phyloP scores from a whole-genome alignment of 2,888 invertebrate species.

The Hoplodrina ambigua region DNA sequence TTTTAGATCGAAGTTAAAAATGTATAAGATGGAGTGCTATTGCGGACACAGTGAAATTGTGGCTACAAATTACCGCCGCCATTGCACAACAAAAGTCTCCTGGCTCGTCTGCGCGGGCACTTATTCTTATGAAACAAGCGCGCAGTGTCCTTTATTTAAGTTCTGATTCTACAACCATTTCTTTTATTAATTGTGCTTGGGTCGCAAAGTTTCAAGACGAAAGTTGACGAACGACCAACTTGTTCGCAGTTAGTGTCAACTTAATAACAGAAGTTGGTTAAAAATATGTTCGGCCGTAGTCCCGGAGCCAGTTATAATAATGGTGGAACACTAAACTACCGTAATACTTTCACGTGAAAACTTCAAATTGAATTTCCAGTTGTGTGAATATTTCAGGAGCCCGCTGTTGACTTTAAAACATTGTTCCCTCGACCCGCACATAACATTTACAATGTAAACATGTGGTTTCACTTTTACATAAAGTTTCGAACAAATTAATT shows the following conservation, averaged over 20 bases:
- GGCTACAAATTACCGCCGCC: slow-evolving; percentile 32
- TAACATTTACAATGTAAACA: slow-evolving; percentile 75
- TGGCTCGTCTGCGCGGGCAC: slow-evolving; percentile 16
- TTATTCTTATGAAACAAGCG: slow-evolving; percentile 36
- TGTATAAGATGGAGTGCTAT: slow-evolving; percentile 33
- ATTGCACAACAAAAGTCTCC: slow-evolving; percentile 28
- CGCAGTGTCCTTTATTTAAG: slow-evolving; percentile 22
- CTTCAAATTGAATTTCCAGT: slow-evolving; percentile 84
- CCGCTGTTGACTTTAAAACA: slow-evolving; percentile 78
- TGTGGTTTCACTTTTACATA: slow-evolving; percentile 68
- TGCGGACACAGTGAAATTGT: slow-evolving; percentile 8
- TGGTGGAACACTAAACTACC: slow-evolving; percentile 68
- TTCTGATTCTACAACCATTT: slow-evolving; percentile 46
- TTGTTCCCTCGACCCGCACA: slow-evolving; percentile 65
- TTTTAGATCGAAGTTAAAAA: slow-evolving; percentile 37
- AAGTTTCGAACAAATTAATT: slow-evolving; percentile 65
- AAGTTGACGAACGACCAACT: slow-evolving; percentile 65
- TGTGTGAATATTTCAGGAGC: slow-evolving; percentile 81
- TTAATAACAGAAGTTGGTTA: slow-evolving; percentile 69
- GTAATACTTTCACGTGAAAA: slow-evolving; percentile 76
- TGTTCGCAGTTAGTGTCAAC: slow-evolving; percentile 70
- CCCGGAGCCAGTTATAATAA: slow-evolving; percentile 55
- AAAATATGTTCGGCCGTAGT: slow-evolving; percentile 65
- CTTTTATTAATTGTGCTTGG: slow-evolving; percentile 53
- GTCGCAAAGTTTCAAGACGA: slow-evolving; percentile 52